Evolutionary conservation across 2,113 vertebrate species (phyloP).

Genomic region (Scomber scombrus): DNA sequence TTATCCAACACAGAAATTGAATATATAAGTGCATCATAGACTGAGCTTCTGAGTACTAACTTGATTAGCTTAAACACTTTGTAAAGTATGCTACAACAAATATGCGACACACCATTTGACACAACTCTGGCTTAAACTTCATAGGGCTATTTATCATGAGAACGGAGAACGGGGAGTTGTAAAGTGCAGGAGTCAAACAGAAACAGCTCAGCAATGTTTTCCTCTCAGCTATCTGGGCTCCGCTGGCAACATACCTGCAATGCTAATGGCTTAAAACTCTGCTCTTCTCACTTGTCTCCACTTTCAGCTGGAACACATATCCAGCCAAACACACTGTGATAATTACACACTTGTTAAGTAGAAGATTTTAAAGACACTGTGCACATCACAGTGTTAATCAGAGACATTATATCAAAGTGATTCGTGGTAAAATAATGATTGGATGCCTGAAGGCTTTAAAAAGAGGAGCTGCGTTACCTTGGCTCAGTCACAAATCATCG

Average conservation of each 20-base stretch:
- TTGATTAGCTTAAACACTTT: not conserved
- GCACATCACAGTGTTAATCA: constrained; percentile 50
- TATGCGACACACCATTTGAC: not conserved
- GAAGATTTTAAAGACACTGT: constrained; percentile 17
- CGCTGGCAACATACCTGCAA: constrained; percentile 42
- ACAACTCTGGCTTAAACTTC: not conserved
- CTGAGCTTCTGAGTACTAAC: not conserved
- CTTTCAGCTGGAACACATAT: constrained; percentile 9
- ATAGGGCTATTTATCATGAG: not conserved
- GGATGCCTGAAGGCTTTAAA: constrained; percentile 53
- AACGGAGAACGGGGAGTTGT: not conserved
- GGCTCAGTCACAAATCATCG: constrained; percentile 59
- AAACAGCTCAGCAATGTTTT: constrained; percentile 62
- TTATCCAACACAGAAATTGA: too few relatives aligned
- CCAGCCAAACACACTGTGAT: not conserved
- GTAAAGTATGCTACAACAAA: constrained; percentile 1
- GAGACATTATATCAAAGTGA: constrained; percentile 24
- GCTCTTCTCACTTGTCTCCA: constrained; percentile 24
- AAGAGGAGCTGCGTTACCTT: constrained; percentile 42
- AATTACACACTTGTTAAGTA: constrained; percentile 21
- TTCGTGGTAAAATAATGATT: constrained; percentile 49
- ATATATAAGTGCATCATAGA: not conserved
- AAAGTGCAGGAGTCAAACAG: constrained; percentile 33
- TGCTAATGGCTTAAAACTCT: constrained; percentile 29
- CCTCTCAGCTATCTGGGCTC: constrained; percentile 49